Evolutionary conservation across 1,140 invertebrate genomes (phyloP).

Genomic region (Aphelinus certus): DNA sequence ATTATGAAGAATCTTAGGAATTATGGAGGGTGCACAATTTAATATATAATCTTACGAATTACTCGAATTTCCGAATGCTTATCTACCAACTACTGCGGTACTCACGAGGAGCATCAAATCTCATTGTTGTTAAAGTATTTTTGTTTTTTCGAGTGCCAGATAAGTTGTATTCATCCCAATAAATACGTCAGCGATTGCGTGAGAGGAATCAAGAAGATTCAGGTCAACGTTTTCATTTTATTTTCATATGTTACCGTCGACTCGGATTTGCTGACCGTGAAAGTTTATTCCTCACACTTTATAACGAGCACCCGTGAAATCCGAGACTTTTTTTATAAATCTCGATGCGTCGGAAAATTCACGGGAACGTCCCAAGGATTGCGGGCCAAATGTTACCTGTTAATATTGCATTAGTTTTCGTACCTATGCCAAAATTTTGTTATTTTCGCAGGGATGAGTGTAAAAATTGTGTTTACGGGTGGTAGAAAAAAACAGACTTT

Average conservation of each 20-base stretch:
- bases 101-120: no score
- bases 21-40: no score
- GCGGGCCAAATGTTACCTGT: background rate
- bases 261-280: background rate
- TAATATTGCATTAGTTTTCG: background rate
- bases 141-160: no score
- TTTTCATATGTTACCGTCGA: slow-evolving; percentile 1
- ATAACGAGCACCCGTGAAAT: slow-evolving; percentile 11
- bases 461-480: background rate
- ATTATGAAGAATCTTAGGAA: no score
- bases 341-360: background rate
- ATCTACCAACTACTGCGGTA: no score
- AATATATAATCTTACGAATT: no score
- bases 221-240: background rate
- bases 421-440: background rate
- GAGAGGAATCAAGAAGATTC: background rate
- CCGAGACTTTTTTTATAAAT: background rate
- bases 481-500: no score
- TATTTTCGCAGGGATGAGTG: background rate
- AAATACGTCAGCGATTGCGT: no score
- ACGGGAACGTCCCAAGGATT: background rate
- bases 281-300: slow-evolving; percentile 5
- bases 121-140: no score
- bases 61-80: no score
- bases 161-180: no score